These are phyloP conservation scores for Drosophila emarginata DNA, from an alignment of 2,888 invertebrate genomes.

Conservation along the genomic window DNA sequence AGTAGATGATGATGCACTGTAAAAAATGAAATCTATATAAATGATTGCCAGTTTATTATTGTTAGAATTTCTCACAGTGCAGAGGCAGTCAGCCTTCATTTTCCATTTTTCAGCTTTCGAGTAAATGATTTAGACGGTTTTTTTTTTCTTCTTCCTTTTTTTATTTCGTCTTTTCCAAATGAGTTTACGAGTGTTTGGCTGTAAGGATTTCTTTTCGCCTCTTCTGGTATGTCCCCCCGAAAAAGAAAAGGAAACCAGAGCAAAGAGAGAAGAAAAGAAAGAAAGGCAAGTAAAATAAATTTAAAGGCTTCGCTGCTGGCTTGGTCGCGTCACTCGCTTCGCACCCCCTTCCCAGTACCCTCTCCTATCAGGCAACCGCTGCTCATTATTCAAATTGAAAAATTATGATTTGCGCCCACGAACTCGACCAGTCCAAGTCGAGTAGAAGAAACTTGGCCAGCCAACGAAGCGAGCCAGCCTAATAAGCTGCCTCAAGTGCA, in stretches of 20 bases:
- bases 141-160: conserved; percentile 5
- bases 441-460: conserved; percentile 35
- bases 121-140: conserved; percentile 71
- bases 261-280: conserved; percentile 24
- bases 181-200: conserved; percentile 75
- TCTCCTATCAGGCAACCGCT: conserved; percentile 19
- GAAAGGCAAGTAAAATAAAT: conserved; percentile 66
- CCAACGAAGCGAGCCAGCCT: conserved; percentile 61
- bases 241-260: conserved; percentile 30
- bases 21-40: not conserved
- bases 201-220: conserved; percentile 46
- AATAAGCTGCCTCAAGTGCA: conserved; percentile 74
- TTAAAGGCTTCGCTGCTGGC: conserved; percentile 68
- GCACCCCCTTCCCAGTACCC: not conserved
- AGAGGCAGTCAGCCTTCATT: conserved; percentile 5
- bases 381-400: conserved; percentile 77
- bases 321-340: conserved; percentile 30
- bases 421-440: conserved; percentile 48
- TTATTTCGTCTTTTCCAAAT: conserved; percentile 46
- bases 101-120: conserved; percentile 47
- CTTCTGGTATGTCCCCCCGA: not conserved
- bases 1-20: conserved; percentile 3
- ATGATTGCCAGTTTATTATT: not conserved
- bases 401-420: conserved; percentile 71
- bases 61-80: conserved; percentile 8